Base-by-base conservation (phyloP, 2,888 invertebrate genomes). In the Dione vanillae region DNA sequence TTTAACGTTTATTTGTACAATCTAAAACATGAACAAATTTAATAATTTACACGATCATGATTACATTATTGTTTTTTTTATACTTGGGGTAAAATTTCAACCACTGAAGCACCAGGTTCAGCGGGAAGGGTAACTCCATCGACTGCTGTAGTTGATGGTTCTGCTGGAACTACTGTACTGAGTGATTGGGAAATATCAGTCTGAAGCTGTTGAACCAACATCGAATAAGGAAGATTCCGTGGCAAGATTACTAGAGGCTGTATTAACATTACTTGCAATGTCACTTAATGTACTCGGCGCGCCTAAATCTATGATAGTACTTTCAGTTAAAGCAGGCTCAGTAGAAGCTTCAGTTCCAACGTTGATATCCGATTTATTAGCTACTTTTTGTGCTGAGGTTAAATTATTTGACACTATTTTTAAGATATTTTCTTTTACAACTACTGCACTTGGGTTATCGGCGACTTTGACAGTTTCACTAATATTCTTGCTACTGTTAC, bases 21-120 rank as follows among this genome's bases (percentile, higher is more conserved):
- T 35, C 27, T n/a, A n/a, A 54, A 5, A 40, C 37, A 10, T 37
- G 16, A 37, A 11, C 11, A 56, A 56, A 16, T 16, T 56, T 16
- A 56, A 56, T 37, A 56, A 56, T 37, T 56, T 37, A 56, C 16
- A 16, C 16, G 16, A 20, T 16, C 11, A 37, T 37, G 43, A 61
- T 45, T 20, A 14, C 6, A 43, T 43, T 16, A 40, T 11, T 8
- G 35, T 11, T 35, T 45, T 16, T 64, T 20, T 40, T 40, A 69
- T 27, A 62, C n/a, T 76, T 91, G 91, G 66, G 82, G 76, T 47
- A 81, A 82, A 67, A 91, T 82, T 74, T 91, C 89, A 68, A 92
- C 78, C 16, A 92, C 78, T 16, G 85, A 77, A 20, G 92, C 91
- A 51, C 88, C 90, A 3, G 79, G 72, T 79, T 91, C 91, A 19